A percentile compares a stretch with the other conserved stretches of the same genome.
These are phyloP conservation scores for Sclerurus mexicanus DNA, from an alignment of 2,113 vertebrate species.

Conservation along the genomic window DNA sequence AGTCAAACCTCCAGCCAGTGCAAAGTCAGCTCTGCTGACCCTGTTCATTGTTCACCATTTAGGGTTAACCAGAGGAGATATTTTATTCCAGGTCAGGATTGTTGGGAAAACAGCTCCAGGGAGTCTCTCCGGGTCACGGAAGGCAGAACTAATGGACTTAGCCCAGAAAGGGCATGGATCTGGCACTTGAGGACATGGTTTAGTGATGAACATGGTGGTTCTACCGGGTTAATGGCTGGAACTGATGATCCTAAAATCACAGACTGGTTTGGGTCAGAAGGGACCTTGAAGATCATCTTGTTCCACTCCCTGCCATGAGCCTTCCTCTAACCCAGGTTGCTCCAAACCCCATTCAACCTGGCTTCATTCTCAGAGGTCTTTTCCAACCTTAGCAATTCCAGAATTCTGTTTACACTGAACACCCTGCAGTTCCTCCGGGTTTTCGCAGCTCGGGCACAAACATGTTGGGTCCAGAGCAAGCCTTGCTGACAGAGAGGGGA, in stretches of 20 bases:
- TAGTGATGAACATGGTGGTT: neutral
- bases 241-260: neutral
- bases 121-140: neutral
- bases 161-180: neutral
- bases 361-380: neutral
- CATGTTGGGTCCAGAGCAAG: neutral
- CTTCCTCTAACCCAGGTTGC: neutral
- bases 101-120: neutral
- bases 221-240: neutral
- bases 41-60: neutral
- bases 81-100: neutral
- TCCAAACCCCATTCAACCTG: neutral
- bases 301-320: neutral
- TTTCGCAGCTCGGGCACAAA: neutral
- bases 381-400: neutral
- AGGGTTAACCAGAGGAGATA: neutral
- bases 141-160: neutral
- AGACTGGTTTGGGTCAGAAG: neutral
- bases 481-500: neutral
- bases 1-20: neutral
- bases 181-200: neutral
- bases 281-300: neutral
- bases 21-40: neutral
- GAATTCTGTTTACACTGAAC: neutral
- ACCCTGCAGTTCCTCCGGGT: neutral